A percentile compares a stretch with the other conserved stretches of the same genome.
Evolutionary conservation across 92 coral and sea anemone genomes (phyloP).

Genomic region (Chrysogorgia sp.): DNA sequence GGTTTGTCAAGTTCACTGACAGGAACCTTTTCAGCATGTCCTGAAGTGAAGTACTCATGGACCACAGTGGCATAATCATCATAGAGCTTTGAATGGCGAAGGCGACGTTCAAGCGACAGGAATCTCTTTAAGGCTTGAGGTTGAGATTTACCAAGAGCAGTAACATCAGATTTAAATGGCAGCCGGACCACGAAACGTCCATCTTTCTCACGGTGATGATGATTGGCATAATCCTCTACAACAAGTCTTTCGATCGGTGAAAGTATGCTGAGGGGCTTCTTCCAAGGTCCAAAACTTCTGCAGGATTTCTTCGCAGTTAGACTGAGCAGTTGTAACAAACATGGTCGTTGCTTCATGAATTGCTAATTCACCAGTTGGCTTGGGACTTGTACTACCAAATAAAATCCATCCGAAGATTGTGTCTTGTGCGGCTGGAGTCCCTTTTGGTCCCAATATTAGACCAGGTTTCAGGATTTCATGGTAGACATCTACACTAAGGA

Average conservation of each 20-base stretch:
- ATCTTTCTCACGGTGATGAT: slow-evolving; percentile 40
- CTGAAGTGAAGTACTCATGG: slow-evolving; percentile 43
- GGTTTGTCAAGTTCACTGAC: slow-evolving; percentile 41
- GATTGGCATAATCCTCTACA: slow-evolving; percentile 31
- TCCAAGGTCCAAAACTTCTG: slow-evolving; percentile 63
- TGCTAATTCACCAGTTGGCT: background rate
- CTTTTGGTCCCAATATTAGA: slow-evolving; percentile 57
- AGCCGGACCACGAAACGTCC: slow-evolving; percentile 50
- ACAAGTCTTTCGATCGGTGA: slow-evolving; percentile 47
- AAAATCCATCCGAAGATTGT: slow-evolving; percentile 21
- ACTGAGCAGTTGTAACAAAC: slow-evolving; percentile 25
- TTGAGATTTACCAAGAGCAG: slow-evolving; percentile 35
- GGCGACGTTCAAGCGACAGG: slow-evolving; percentile 58
- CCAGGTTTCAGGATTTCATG: slow-evolving; percentile 57
- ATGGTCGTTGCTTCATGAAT: slow-evolving; percentile 5
- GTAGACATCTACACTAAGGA: slow-evolving; percentile 53
- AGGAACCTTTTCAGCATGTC: slow-evolving; percentile 59
- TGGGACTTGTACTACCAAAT: slow-evolving; percentile 2
- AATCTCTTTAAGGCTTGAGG: slow-evolving; percentile 58
- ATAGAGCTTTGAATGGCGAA: slow-evolving; percentile 30
- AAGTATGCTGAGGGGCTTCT: slow-evolving; percentile 52
- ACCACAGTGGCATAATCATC: slow-evolving; percentile 44
- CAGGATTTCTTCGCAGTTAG: slow-evolving; percentile 47
- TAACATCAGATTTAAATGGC: slow-evolving; percentile 37
- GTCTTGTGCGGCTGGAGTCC: slow-evolving; percentile 19